phyloP scores from a whole-genome alignment of 1,140 invertebrate genomes.

The Aphaenogaster rudis region DNA sequence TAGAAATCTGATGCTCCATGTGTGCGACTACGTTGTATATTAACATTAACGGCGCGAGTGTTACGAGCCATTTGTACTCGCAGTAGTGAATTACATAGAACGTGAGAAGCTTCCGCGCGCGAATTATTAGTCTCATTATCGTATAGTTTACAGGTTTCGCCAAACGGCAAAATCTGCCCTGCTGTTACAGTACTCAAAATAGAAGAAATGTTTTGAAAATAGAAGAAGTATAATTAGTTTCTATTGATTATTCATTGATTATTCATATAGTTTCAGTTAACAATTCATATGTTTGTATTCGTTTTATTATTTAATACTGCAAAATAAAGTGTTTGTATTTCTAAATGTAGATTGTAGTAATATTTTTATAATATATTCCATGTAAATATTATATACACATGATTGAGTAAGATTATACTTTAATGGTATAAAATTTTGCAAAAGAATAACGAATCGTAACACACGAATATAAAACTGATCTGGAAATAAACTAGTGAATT shows the following conservation, averaged over 20 bases:
- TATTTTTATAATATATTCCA: background rate
- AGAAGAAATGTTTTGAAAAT: background rate
- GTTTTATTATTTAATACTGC: slow-evolving; percentile 3
- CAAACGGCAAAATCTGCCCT: slow-evolving; percentile 34
- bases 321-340: background rate
- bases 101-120: slow-evolving; percentile 79
- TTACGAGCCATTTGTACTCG: slow-evolving; percentile 80
- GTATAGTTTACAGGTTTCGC: slow-evolving; percentile 68
- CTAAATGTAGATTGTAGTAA: background rate
- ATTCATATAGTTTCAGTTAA: background rate
- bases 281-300: background rate
- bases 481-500: slow-evolving; percentile 9
- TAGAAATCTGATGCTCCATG: slow-evolving; percentile 81
- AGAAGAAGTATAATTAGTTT: background rate
- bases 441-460: slow-evolving; percentile 29
- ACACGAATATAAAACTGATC: background rate
- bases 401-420: slow-evolving; percentile 1
- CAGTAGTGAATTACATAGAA: slow-evolving; percentile 80
- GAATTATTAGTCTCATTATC: slow-evolving; percentile 82
- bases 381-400: background rate
- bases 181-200: slow-evolving; percentile 28
- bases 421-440: background rate
- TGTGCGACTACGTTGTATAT: slow-evolving; percentile 77
- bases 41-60: slow-evolving; percentile 79
- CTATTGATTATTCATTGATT: slow-evolving; percentile 14